Evolutionary conservation across 2,888 invertebrate species (phyloP), one percentile per base, ranked within the genome.

Genomic region (Dione vanillae): DNA sequence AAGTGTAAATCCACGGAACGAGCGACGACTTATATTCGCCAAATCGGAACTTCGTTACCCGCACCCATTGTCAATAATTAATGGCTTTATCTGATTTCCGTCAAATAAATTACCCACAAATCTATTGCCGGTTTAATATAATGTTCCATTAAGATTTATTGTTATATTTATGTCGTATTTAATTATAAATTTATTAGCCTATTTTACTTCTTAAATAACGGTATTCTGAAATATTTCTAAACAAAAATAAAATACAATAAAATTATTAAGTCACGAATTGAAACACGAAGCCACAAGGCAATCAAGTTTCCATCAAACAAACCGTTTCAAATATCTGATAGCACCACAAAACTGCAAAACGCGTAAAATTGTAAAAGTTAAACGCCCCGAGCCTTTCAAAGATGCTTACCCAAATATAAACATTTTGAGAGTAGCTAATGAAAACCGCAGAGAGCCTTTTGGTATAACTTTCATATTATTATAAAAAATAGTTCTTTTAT

Each of bases 81-180:
- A 87, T 83, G 79, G 83, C 80, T 78, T 82, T 83, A 86, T 85
- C 85, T 85, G 82, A 85, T 85, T 83, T 83, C 83, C 79, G 82
- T 82, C 81, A 81, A 82, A 89, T 88, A 87, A 89, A 88, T 89
- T 85, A 86, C 83, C 79, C 78, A 81, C 81, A 81, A 84, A 64
- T 82, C 84, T 84, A 80, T 85, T 84, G 79, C 80, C 69, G 73
- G 71, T 88, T 87, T 40, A 64, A 64, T 64, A 85, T 87, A 85
- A 85, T 82, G 83, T 85, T 80, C 77, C 76, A 78, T 78, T 79
- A 79, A 79, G 78, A 88, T 89, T 88, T 87, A 88, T 69, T 51
- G 56, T 43, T 37, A 62, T 65, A 66, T 72, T 52, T 52, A 56
- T 69, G 70, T 67, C n/a, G 27, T 16, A 27, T 27, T 27, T 27